These are phyloP conservation scores for Noctua janthina DNA, from an alignment of 2,888 invertebrate genomes.

Conservation along the genomic window DNA sequence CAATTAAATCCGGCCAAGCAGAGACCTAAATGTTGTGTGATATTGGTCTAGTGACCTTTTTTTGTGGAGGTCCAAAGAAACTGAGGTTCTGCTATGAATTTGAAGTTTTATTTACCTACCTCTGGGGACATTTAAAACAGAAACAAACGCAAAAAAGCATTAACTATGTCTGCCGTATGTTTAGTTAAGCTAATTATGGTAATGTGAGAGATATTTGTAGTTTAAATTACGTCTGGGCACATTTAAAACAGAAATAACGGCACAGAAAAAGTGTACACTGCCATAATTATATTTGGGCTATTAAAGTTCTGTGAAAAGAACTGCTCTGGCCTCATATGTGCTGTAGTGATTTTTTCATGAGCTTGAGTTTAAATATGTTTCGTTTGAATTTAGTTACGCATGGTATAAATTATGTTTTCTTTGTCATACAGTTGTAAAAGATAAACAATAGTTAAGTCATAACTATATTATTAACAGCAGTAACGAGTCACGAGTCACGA, in stretches of 20 bases:
- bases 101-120: background rate
- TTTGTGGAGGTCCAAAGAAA: conserved; percentile 10
- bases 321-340: background rate
- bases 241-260: background rate
- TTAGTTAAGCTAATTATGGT: background rate
- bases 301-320: background rate
- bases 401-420: background rate
- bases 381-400: background rate
- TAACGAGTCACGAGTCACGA: too few species aligned
- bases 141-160: background rate
- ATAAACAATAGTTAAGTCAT: background rate
- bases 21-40: conserved; percentile 54
- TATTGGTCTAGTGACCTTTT: conserved; percentile 44
- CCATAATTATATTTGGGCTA: background rate
- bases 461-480: too few species aligned
- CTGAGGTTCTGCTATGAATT: background rate
- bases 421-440: background rate
- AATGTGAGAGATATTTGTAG: background rate
- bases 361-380: background rate
- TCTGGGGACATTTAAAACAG: background rate
- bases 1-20: conserved; percentile 54
- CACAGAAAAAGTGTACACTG: background rate
- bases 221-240: background rate
- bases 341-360: background rate
- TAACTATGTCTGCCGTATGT: too few species aligned